phyloP scores from a whole-genome alignment of 2,113 vertebrate genomes.

The Anarhynchus alexandrinus region DNA sequence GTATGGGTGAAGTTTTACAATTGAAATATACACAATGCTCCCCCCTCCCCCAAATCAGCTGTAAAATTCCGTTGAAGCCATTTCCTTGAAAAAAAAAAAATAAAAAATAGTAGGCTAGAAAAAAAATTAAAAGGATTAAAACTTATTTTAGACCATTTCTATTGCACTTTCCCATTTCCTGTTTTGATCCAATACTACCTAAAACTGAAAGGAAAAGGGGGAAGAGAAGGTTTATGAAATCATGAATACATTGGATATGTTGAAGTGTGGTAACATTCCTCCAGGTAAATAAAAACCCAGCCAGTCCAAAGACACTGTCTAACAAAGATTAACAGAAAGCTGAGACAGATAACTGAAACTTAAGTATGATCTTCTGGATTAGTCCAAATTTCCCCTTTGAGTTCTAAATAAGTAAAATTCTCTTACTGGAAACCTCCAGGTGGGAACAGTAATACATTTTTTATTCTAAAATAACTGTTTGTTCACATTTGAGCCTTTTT shows the following conservation, averaged over 20 bases:
- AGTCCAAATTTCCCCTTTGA: neutral
- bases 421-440: neutral
- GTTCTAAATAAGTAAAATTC: neutral
- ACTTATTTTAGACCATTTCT: neutral
- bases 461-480: neutral
- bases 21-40: neutral
- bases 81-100: neutral
- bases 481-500: neutral
- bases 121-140: neutral
- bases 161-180: neutral
- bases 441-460: neutral
- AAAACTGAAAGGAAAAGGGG: neutral
- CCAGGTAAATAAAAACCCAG: neutral
- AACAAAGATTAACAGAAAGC: neutral
- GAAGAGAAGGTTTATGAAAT: neutral
- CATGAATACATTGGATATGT: rapidly evolving
- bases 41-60: neutral
- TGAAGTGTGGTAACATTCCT: neutral
- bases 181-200: neutral
- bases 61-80: neutral
- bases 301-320: neutral
- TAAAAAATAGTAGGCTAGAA: neutral
- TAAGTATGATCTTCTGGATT: neutral
- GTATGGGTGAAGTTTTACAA: neutral
- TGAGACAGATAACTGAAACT: neutral